These are phyloP conservation scores for Phasianus colchicus DNA, from an alignment of 2,113 vertebrate species.

Conservation along the genomic window DNA sequence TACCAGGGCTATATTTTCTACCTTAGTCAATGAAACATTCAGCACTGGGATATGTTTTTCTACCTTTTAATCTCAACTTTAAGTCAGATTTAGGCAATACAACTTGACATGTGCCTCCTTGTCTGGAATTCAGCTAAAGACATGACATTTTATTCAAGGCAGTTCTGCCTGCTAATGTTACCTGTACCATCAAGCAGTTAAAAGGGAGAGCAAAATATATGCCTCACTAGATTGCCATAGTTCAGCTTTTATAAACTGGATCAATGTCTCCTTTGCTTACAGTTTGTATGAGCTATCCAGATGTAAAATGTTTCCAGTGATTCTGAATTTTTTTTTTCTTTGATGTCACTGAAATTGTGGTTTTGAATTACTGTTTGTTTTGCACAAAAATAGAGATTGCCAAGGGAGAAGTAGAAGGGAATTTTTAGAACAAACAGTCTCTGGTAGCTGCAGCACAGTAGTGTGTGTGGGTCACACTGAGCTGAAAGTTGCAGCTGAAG, in stretches of 20 bases:
- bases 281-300: not conserved
- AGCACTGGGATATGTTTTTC: not conserved
- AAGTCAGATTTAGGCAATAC: not conserved
- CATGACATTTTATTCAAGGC: not conserved
- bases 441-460: not conserved
- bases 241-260: not conserved
- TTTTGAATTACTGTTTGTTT: not conserved
- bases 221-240: not conserved
- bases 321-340: not conserved
- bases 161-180: not conserved
- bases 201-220: not conserved
- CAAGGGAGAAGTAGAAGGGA: not conserved
- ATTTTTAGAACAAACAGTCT: not conserved
- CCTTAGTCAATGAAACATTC: not conserved
- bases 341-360: not conserved
- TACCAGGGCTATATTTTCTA: not conserved
- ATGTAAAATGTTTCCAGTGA: not conserved
- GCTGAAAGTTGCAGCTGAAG: slow-evolving; percentile 30
- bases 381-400: not conserved
- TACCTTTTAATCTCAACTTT: not conserved
- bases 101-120: not conserved
- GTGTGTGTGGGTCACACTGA: not conserved
- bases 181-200: not conserved
- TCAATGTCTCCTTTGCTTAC: not conserved
- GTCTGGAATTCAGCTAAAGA: not conserved